Base-by-base conservation (phyloP, 2,888 invertebrate genomes). In the Eupeodes luniger region DNA sequence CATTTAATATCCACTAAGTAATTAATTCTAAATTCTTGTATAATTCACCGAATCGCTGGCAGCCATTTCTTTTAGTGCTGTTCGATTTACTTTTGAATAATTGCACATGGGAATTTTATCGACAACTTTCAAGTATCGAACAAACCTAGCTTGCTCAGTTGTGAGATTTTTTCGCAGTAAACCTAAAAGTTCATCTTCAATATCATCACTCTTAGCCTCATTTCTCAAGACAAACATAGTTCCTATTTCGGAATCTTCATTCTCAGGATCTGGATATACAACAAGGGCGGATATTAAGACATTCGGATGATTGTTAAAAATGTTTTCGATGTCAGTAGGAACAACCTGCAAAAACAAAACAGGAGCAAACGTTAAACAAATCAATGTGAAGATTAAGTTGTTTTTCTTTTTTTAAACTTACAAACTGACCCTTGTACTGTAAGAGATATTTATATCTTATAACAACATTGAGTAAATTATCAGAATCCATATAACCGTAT, bases 301-400 rank as follows among this genome's bases (percentile, higher is more conserved):
- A n/a, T 80, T 85, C 0, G 83, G 57, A 16, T 89, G 62, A 34
- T 1, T 16, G 59, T 82, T 70, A 1, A 89, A 81, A n/a, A 89
- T 53, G 9, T 64, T 47, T 57, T 90, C 90, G 5, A 90, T 44
- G 14, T 74, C 34, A 61, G 67, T 89, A 0, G 90, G 90, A 55
- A 90, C 77, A 4, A 90, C 66, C 90, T 4, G 27, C 36, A 36
- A 14, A 27, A 67, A 59, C 0, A 34, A 27, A 59, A 9, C 5
- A 9, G 40, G 40, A 40, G 9, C 5, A 40, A 7, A 40, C 5
- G 40, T 40, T 40, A 7, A 5, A 40, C 27, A 3, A 27, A 27
- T 27, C 27, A 27, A 27, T 19, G 27, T 27, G 27, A 27, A 27
- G 1, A 27, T 27, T 27, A 27, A 27, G 27, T 27, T 27, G 27